Percentiles rank a stretch among this genome's conserved stretches.
These are phyloP conservation scores for Diarsia brunnea DNA, from an alignment of 2,888 invertebrate genomes.

Conservation along the genomic window DNA sequence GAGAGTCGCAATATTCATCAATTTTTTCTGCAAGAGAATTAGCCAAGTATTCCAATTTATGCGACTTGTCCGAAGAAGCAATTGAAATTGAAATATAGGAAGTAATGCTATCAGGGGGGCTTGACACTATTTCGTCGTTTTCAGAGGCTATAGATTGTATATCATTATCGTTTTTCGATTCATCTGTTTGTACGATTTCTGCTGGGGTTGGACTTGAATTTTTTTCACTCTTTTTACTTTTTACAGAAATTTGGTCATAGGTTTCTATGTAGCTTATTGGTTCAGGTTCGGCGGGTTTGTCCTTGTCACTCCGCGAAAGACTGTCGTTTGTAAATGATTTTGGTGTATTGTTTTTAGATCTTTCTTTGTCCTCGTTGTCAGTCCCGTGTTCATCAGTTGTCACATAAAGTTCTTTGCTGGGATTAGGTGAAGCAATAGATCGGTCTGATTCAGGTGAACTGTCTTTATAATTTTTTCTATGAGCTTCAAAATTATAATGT, in stretches of 20 bases:
- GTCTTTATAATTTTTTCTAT: slow-evolving; percentile 85
- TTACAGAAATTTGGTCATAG: slow-evolving; percentile 79
- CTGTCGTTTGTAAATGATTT: slow-evolving; percentile 87
- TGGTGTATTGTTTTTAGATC: slow-evolving; percentile 86
- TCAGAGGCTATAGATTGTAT: slow-evolving; percentile 84
- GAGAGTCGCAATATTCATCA: slow-evolving; percentile 89
- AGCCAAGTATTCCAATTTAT: slow-evolving; percentile 88
- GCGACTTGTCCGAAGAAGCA: slow-evolving; percentile 88
- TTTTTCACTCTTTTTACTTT: slow-evolving; percentile 72
- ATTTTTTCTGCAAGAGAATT: slow-evolving; percentile 89
- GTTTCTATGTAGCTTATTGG: slow-evolving; percentile 70
- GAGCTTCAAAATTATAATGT: slow-evolving; percentile 89
- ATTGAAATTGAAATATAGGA: slow-evolving; percentile 90
- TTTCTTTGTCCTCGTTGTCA: slow-evolving; percentile 82
- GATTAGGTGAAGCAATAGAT: slow-evolving; percentile 80
- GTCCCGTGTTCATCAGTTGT: slow-evolving; percentile 84
- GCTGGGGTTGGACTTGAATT: slow-evolving; percentile 65
- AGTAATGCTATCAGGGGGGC: slow-evolving; percentile 88
- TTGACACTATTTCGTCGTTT: slow-evolving; percentile 88
- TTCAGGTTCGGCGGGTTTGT: slow-evolving; percentile 73
- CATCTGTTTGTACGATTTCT: slow-evolving; percentile 54
- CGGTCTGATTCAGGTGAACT: slow-evolving; percentile 87
- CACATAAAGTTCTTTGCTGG: slow-evolving; percentile 84
- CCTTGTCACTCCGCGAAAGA: slow-evolving; percentile 83
- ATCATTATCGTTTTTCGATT: slow-evolving; percentile 76